A percentile compares a stretch with the other conserved stretches of the same genome.
Conservation (phyloP, 37 sponge, comb jelly and placozoan genomes). For the Haliclona indistincta region DNA sequence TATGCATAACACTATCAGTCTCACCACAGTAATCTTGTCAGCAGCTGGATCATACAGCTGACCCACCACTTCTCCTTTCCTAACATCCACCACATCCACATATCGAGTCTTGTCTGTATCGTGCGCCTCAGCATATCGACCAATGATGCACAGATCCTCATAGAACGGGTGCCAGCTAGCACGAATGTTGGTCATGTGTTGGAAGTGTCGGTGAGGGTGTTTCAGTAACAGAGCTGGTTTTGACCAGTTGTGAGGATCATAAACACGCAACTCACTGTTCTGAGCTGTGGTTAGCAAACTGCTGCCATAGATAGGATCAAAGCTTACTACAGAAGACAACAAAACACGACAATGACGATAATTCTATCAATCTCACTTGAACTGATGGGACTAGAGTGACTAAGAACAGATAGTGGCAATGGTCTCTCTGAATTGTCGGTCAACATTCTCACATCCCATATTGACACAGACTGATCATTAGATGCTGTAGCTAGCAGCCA, state of each 20-base stretch:
- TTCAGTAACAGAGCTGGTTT: slow-evolving; percentile 14
- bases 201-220: slow-evolving; percentile 65
- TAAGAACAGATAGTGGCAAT: slow-evolving; percentile 15
- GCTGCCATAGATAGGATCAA: slow-evolving; percentile 57
- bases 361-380: neutral
- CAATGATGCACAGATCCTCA: slow-evolving; percentile 48
- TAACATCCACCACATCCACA: slow-evolving; percentile 54
- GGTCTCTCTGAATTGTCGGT: neutral
- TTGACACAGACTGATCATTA: slow-evolving; percentile 37
- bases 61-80: slow-evolving; percentile 27
- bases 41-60: slow-evolving; percentile 15
- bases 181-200: slow-evolving; percentile 67
- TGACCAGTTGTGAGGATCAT: slow-evolving; percentile 41
- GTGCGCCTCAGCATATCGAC: slow-evolving; percentile 33
- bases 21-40: slow-evolving; percentile 2
- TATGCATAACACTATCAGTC: neutral
- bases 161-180: slow-evolving; percentile 78
- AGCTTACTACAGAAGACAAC: slow-evolving; percentile 19
- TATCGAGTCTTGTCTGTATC: slow-evolving; percentile 26
- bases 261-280: slow-evolving; percentile 52
- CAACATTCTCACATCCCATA: slow-evolving; percentile 64
- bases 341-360: neutral
- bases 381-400: slow-evolving; percentile 26
- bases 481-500: slow-evolving; percentile 58
- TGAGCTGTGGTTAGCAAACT: slow-evolving; percentile 57